Conservation (phyloP, 2,797 vertebrate genomes). For the Myotis pilosus region DNA sequence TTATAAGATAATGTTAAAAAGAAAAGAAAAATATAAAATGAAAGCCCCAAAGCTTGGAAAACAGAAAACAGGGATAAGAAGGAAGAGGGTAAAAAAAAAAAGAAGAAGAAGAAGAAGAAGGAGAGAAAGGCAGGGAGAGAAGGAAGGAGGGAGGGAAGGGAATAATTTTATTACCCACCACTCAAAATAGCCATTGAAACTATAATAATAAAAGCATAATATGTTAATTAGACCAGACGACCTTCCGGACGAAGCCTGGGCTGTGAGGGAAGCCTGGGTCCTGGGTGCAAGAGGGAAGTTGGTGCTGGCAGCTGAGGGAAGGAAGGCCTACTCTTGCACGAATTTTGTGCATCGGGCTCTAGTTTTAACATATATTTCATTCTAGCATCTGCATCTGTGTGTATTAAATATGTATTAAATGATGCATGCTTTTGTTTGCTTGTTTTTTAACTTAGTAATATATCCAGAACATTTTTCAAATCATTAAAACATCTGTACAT, state of each 20-base stretch:
- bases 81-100: background rate
- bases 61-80: background rate
- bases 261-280: no score
- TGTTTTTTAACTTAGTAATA: background rate
- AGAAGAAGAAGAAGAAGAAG: no score
- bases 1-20: background rate
- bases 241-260: no score
- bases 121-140: background rate
- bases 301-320: no score
- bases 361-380: background rate
- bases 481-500: background rate
- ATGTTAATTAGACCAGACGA: no score
- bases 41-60: background rate
- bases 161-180: background rate
- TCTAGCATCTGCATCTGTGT: background rate
- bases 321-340: no score
- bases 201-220: no score
- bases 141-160: background rate
- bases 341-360: no score
- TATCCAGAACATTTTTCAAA: background rate
- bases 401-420: background rate
- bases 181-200: background rate
- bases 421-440: background rate
- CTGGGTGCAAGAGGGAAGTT: no score
- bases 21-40: background rate